Evolutionary conservation across 2,113 vertebrate genomes (phyloP).

Genomic region (Xiphorhynchus elegans): DNA sequence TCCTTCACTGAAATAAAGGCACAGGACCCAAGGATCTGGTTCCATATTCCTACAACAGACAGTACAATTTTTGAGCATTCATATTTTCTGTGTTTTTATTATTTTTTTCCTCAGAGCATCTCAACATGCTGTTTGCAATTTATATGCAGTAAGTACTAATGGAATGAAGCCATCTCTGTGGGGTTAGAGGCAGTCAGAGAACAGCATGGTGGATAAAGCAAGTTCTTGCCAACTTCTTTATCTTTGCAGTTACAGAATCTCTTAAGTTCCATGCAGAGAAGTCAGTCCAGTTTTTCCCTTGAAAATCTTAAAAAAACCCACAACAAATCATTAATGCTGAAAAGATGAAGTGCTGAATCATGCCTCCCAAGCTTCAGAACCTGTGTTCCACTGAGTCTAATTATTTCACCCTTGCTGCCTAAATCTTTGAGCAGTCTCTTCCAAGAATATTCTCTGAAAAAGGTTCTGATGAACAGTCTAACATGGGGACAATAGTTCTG

Average conservation of each 20-base stretch:
- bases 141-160: background rate
- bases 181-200: constrained; percentile 2
- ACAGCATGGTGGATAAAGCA: background rate
- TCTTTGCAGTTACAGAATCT: constrained; percentile 15
- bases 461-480: background rate
- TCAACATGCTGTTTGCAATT: background rate
- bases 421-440: background rate
- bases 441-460: background rate
- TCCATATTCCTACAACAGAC: background rate
- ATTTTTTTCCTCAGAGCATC: background rate
- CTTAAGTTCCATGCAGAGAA: background rate
- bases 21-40: background rate
- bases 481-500: background rate
- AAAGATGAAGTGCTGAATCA: constrained; percentile 45
- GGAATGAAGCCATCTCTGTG: background rate
- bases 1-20: constrained; percentile 22
- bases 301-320: background rate
- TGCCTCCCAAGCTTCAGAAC: background rate
- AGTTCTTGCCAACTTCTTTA: constrained; percentile 10
- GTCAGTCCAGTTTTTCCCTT: background rate
- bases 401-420: constrained; percentile 21
- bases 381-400: constrained; percentile 9
- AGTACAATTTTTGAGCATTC: background rate
- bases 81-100: background rate
- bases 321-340: background rate